phyloP scores from a whole-genome alignment of 2,888 invertebrate species.

The Invenusta paracnida region DNA sequence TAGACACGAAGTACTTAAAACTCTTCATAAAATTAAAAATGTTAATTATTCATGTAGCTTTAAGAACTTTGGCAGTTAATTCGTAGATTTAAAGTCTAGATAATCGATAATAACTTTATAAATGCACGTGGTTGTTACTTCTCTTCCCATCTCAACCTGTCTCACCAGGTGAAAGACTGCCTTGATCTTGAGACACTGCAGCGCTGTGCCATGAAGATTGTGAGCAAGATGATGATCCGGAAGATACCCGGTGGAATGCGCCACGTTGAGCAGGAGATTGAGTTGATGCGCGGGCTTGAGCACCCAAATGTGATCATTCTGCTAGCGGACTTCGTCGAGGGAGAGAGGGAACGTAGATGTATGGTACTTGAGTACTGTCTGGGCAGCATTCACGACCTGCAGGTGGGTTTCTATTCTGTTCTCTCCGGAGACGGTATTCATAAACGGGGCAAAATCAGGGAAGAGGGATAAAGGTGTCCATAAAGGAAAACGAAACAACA shows the following conservation, averaged over 20 bases:
- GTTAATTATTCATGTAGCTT: no score
- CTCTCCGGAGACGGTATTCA: no score
- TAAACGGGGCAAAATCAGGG: no score
- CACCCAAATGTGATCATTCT: conserved; percentile 36
- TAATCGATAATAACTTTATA: no score
- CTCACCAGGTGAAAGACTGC: conserved; percentile 44
- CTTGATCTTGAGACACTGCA: conserved; percentile 35
- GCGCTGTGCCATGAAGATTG: conserved; percentile 41
- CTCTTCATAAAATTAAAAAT: no score
- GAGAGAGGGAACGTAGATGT: conserved; percentile 33
- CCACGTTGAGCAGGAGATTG: conserved; percentile 39
- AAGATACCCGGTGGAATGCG: conserved; percentile 42
- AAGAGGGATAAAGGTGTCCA: no score
- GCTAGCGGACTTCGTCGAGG: conserved; percentile 38
- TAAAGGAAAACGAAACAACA: no score
- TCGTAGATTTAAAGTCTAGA: no score
- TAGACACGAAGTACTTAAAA: no score
- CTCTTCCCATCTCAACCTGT: no score
- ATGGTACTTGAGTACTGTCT: conserved; percentile 43
- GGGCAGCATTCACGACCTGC: conserved; percentile 43
- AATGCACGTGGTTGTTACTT: no score
- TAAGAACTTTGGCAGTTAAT: no score
- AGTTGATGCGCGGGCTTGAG: conserved; percentile 32
- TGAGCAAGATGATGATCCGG: conserved; percentile 32
- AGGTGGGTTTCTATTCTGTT: not conserved